phyloP scores from a whole-genome alignment of 1,140 invertebrate genomes.

The Bombus fervidus region DNA sequence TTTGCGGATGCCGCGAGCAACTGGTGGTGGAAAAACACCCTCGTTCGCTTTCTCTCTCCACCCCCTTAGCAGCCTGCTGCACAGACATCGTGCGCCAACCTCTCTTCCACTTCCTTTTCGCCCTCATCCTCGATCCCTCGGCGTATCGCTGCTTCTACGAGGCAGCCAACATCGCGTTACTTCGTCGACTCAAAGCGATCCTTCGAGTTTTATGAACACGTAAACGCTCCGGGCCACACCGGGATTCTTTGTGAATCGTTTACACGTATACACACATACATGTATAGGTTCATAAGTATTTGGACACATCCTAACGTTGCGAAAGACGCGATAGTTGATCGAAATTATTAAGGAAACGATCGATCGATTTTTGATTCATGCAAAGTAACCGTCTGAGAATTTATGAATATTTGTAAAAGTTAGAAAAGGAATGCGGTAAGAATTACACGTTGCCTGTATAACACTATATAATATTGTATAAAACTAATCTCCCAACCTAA shows the following conservation, averaged over 20 bases:
- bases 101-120: constrained; percentile 71
- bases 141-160: constrained; percentile 60
- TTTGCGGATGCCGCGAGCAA: constrained; percentile 81
- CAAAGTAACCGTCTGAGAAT: too few species aligned
- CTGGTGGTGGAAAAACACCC: constrained; percentile 83
- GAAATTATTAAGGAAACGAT: not conserved
- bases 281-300: not conserved
- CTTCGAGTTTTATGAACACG: constrained; percentile 76
- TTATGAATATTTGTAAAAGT: too few species aligned
- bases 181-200: constrained; percentile 67
- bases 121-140: constrained; percentile 60
- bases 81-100: constrained; percentile 57
- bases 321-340: not conserved
- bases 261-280: too few species aligned
- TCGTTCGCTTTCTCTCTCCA: constrained; percentile 73
- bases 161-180: constrained; percentile 37
- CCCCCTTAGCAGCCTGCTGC: constrained; percentile 67
- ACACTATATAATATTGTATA: too few species aligned
- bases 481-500: too few species aligned
- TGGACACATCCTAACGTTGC: not conserved
- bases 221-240: constrained; percentile 68
- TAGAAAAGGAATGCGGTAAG: too few species aligned
- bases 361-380: not conserved
- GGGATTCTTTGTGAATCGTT: not conserved
- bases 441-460: too few species aligned